These are phyloP conservation scores for Patella pellucida DNA, from an alignment of 2,888 invertebrate species.

Conservation along the genomic window DNA sequence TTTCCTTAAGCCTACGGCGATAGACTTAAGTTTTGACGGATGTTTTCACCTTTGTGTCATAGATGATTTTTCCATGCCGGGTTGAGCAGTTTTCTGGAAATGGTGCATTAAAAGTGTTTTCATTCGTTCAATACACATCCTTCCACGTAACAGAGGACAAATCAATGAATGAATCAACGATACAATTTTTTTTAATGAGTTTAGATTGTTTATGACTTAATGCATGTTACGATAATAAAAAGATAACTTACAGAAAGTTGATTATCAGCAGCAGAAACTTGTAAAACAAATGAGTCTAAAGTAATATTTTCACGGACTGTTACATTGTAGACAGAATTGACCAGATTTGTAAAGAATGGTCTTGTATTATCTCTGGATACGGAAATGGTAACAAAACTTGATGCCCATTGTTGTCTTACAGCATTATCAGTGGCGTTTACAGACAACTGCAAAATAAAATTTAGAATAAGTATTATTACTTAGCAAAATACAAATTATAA, in stretches of 20 bases:
- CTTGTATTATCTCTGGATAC: constrained; percentile 1
- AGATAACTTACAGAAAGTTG: constrained; percentile 4
- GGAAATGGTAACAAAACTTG: neutral
- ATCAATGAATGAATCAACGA: no score
- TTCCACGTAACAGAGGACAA: no score
- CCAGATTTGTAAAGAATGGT: neutral
- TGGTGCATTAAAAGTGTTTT: no score
- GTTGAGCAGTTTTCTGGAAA: no score
- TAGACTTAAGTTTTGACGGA: no score
- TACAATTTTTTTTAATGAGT: no score
- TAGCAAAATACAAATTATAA: no score
- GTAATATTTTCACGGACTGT: constrained; percentile 9
- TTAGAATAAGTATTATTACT: neutral
- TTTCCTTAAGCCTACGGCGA: no score
- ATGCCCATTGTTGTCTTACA: neutral
- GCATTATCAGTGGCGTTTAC: neutral
- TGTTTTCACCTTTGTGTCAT: no score
- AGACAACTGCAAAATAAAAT: neutral
- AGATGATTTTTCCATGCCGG: no score
- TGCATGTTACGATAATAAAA: neutral
- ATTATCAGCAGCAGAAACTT: neutral
- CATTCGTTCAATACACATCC: no score
- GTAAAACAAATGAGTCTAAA: neutral
- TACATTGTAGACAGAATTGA: neutral
- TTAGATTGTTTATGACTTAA: neutral